Base-by-base conservation (phyloP, 2,888 invertebrate genomes). In the Caenorhabditis angaria region DNA sequence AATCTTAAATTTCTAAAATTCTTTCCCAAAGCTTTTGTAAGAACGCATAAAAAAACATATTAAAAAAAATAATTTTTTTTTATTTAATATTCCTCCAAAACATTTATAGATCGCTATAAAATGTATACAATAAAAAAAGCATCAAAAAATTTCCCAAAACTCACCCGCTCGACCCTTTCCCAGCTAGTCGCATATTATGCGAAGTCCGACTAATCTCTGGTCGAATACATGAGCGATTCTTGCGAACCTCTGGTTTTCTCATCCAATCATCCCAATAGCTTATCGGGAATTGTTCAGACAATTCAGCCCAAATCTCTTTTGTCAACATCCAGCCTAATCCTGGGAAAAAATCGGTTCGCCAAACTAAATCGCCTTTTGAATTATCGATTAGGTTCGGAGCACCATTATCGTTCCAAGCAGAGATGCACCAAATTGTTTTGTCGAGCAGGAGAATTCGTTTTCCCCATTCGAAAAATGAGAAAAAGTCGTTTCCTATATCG, bases 331-430 rank as follows among this genome's bases (percentile, higher is more conserved):
- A 99, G 22, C 82, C 86, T 1, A 86, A 64, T 24, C 86, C 96
- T 0, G 99, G 97, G 89, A 99, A 99, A 90, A 99, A 99, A 88
- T 99, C 99, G 2, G 96, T 95, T 61, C 99, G 91, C 88, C 97
- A 95, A 35, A 99, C 90, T 59, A 94, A 89, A 68, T 94, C 93
- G 1, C 64, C 65, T 35, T 61, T 50, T 12, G 41, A 61, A 25
- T 28, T 20, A 35, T 80, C 76, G 41, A 77, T 77, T 14, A 76
- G 25, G 4, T 41, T 35, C 0, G 67, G 60, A 3, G 70, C 66
- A 18, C 99, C 99, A 88, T 99, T 99, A 89, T 99, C 99, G 88
- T 99, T 99, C 97, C 97, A 99, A 0, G 99, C 99, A 8, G 97
- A 97, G 75, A 97, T 93, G 87, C 99, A 99, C 95, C 95, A 97